Percentiles rank a stretch among this genome's conserved stretches.
phyloP scores from a whole-genome alignment of 2,797 vertebrate genomes.

The Erethizon dorsatum region DNA sequence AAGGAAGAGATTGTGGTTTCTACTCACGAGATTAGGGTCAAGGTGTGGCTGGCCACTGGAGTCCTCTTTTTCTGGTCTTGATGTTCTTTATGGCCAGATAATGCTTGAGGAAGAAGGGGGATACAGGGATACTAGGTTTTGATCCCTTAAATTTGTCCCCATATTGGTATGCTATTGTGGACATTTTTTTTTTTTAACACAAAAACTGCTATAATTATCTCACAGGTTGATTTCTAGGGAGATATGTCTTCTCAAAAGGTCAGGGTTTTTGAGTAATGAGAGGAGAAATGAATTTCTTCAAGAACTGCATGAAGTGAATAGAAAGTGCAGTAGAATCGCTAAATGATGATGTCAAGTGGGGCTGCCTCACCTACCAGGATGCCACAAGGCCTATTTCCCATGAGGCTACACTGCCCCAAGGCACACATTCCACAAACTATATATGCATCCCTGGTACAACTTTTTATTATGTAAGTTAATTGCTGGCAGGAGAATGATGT shows the following conservation, averaged over 20 bases:
- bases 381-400: not conserved
- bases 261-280: conserved; percentile 21
- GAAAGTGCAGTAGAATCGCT: not conserved
- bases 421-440: not conserved
- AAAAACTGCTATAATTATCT: conserved; percentile 12
- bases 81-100: not conserved
- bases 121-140: not conserved
- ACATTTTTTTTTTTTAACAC: not conserved
- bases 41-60: not conserved
- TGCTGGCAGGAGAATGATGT: not conserved
- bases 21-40: not conserved
- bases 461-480: not conserved
- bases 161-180: not conserved
- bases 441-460: not conserved
- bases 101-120: not conserved
- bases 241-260: not conserved
- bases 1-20: not conserved
- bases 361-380: not conserved
- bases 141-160: not conserved
- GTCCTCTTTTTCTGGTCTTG: not conserved
- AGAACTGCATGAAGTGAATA: not conserved
- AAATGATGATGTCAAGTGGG: not conserved
- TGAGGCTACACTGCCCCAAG: not conserved
- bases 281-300: not conserved
- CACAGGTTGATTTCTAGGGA: not conserved